Evolutionary conservation across 2,797 vertebrate genomes (phyloP).

Genomic region (Sylvilagus floridanus): DNA sequence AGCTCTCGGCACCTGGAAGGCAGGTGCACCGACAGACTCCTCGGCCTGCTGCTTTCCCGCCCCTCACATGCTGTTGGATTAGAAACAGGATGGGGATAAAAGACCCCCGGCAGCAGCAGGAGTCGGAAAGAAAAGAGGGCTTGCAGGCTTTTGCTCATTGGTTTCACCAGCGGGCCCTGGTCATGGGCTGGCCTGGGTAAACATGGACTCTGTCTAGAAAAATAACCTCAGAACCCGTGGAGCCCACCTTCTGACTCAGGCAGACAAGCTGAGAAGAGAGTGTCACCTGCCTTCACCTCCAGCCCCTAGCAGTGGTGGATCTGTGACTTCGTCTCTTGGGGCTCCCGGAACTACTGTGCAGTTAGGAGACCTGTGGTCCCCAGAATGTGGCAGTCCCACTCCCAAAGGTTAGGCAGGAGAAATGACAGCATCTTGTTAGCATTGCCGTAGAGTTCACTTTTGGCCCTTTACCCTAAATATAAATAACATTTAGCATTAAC

Average conservation of each 20-base stretch:
- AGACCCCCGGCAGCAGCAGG: neutral
- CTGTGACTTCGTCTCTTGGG: neutral
- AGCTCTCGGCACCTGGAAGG: slow-evolving; percentile 59
- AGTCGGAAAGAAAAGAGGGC: slow-evolving; percentile 38
- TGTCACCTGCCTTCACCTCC: neutral
- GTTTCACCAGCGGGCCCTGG: neutral
- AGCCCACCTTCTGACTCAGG: neutral
- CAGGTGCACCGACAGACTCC: slow-evolving; percentile 55
- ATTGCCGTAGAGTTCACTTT: neutral
- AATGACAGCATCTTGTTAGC: neutral
- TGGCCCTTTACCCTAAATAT: neutral
- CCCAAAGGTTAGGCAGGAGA: neutral
- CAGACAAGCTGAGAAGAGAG: neutral
- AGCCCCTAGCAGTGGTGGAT: neutral
- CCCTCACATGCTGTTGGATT: neutral
- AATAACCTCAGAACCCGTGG: neutral
- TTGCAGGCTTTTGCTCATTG: slow-evolving; percentile 3
- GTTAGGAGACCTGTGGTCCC: neutral
- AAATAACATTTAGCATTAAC: neutral
- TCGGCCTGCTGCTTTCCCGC: slow-evolving; percentile 23
- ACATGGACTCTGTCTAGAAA: slow-evolving; percentile 10
- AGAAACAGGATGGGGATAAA: slow-evolving; percentile 29
- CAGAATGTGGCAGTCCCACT: neutral
- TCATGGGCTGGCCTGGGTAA: slow-evolving; percentile 21
- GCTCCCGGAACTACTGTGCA: neutral